phyloP scores from a whole-genome alignment of 2,888 invertebrate species.

The Cephus rjabovi region DNA sequence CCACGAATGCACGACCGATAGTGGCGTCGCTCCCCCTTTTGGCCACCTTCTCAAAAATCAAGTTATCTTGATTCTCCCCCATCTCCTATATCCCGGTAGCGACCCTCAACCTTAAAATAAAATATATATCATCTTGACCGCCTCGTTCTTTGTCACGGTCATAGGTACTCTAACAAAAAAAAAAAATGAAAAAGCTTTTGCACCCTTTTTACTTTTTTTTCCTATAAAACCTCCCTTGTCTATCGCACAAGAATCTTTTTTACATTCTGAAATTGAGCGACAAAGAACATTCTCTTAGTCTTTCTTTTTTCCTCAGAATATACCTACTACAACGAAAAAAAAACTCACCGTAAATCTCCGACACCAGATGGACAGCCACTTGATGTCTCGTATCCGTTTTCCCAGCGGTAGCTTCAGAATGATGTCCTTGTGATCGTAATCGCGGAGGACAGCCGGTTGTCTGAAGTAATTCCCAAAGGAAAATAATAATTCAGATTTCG shows the following conservation, averaged over 20 bases:
- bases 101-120: slow-evolving; percentile 15
- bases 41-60: slow-evolving; percentile 58
- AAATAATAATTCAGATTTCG: neutral
- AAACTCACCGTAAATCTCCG: slow-evolving; percentile 86
- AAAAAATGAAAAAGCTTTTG: neutral
- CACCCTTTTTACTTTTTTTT: neutral
- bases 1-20: slow-evolving; percentile 62
- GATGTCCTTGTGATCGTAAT: slow-evolving; percentile 83
- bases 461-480: slow-evolving; percentile 69
- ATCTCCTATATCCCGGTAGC: neutral
- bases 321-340: neutral
- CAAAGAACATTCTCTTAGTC: neutral
- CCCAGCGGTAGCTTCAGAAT: slow-evolving; percentile 86
- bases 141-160: neutral
- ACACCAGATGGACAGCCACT: slow-evolving; percentile 95
- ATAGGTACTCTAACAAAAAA: neutral
- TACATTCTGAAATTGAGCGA: neutral
- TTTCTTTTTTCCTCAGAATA: neutral
- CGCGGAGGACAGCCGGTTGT: slow-evolving; percentile 81
- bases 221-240: neutral
- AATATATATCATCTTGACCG: slow-evolving; percentile 12
- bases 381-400: slow-evolving; percentile 86
- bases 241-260: neutral
- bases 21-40: slow-evolving; percentile 27
- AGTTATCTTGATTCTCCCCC: slow-evolving; percentile 55